A percentile compares a stretch with the other conserved stretches of the same genome.
Conservation (phyloP, 2,888 invertebrate genomes). For the Cerceris ruficornis region DNA sequence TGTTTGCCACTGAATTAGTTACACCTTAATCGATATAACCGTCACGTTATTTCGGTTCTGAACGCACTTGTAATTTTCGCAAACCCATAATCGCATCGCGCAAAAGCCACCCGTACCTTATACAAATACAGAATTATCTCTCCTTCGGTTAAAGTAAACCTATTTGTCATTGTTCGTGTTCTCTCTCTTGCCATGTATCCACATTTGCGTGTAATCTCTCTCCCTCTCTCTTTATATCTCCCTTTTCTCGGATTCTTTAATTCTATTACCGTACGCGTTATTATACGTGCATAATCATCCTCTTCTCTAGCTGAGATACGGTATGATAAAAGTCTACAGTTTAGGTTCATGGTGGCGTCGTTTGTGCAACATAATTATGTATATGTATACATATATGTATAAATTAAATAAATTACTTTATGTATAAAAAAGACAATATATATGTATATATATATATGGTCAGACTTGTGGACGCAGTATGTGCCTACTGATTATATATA, state of each 20-base stretch:
- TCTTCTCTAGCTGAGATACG: conserved; percentile 10
- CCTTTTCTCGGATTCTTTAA: neutral
- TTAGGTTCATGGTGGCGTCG: conserved; percentile 24
- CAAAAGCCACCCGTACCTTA: too few relatives aligned
- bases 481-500: neutral
- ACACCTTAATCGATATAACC: too few relatives aligned
- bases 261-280: conserved; percentile 4
- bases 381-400: conserved; percentile 3
- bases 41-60: too few relatives aligned
- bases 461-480: conserved; percentile 27
- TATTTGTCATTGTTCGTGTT: neutral
- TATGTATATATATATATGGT: conserved; percentile 18
- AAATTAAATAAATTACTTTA: conserved; percentile 53
- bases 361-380: conserved; percentile 9
- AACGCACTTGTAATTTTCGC: too few relatives aligned
- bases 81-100: too few relatives aligned
- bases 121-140: too few relatives aligned
- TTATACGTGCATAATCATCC: conserved; percentile 1
- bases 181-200: neutral
- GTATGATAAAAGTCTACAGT: conserved; percentile 32
- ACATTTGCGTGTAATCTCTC: neutral
- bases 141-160: too few relatives aligned
- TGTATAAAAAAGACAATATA: conserved; percentile 23
- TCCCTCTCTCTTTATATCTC: neutral
- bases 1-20: neutral